These are phyloP conservation scores for Drosophila asahinai DNA, from an alignment of 1,140 invertebrate species.

Conservation along the genomic window DNA sequence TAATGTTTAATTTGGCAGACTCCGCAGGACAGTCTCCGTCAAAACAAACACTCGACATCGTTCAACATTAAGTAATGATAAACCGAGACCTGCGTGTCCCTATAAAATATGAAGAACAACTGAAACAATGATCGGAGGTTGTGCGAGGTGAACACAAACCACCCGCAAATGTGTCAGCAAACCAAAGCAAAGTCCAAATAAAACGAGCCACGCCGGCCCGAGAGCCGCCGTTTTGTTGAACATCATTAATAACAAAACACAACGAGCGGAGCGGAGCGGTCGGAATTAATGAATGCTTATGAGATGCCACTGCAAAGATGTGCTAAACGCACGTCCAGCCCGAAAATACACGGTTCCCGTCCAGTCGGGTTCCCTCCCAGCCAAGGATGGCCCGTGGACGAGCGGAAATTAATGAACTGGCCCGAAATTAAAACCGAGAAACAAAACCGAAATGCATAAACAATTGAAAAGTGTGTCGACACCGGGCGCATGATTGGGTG, in stretches of 20 bases:
- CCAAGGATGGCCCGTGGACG: constrained; percentile 11
- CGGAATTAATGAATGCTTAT: constrained; percentile 79
- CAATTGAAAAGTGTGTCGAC: constrained; percentile 77
- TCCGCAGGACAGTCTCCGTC: constrained; percentile 65
- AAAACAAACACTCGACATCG: constrained; percentile 83
- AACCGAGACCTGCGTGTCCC: constrained; percentile 39
- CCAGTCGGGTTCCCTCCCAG: constrained; percentile 1
- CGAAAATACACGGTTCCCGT: constrained; percentile 18
- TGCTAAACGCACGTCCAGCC: constrained; percentile 81
- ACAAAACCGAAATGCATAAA: constrained; percentile 68
- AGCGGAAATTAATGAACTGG: constrained; percentile 74
- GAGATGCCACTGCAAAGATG: constrained; percentile 55
- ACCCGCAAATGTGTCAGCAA: constrained; percentile 72
- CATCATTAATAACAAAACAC: constrained; percentile 85
- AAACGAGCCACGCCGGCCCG: constrained; percentile 2
- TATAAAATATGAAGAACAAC: constrained; percentile 51
- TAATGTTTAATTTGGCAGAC: constrained; percentile 67
- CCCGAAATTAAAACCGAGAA: constrained; percentile 52
- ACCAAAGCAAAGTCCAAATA: constrained; percentile 44
- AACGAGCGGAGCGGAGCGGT: constrained; percentile 65
- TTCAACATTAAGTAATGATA: constrained; percentile 81
- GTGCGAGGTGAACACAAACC: constrained; percentile 59
- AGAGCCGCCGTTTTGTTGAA: constrained; percentile 80
- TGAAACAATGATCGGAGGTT: constrained; percentile 43
- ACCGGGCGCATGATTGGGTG: constrained; percentile 24